Percentiles rank a stretch among this genome's conserved stretches.
These are phyloP conservation scores for Cordilura impudica DNA, from an alignment of 2,888 invertebrate genomes.

Conservation along the genomic window DNA sequence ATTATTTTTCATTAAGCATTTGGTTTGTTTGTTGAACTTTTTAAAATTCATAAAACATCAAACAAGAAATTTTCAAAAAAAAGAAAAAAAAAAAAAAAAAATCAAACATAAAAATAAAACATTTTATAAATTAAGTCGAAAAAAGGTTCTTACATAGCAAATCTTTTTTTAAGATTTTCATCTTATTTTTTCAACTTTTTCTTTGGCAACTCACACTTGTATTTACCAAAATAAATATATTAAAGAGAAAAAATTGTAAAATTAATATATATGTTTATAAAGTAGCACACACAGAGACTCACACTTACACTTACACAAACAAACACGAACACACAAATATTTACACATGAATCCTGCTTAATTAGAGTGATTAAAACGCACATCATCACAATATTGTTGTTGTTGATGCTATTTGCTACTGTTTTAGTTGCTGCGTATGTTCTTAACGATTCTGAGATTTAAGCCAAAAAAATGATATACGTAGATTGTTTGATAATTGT, in stretches of 20 bases:
- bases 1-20: neutral
- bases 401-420: neutral
- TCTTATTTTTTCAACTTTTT: neutral
- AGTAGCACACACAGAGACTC: neutral
- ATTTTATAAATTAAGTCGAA: neutral
- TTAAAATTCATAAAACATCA: slow-evolving; percentile 47
- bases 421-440: slow-evolving; percentile 22
- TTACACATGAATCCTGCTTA: slow-evolving; percentile 44
- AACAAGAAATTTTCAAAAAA: slow-evolving; percentile 17
- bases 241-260: neutral
- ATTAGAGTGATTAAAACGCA: slow-evolving; percentile 46
- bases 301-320: neutral
- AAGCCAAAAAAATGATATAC: slow-evolving; percentile 14
- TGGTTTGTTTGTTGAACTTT: slow-evolving; percentile 2
- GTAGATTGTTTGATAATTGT: neutral
- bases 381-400: slow-evolving; percentile 14
- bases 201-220: neutral
- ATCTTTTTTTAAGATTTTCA: slow-evolving; percentile 19
- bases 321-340: slow-evolving; percentile 22
- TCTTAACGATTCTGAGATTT: slow-evolving; percentile 48
- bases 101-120: neutral
- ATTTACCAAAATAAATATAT: neutral
- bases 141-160: neutral
- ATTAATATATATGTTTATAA: neutral
- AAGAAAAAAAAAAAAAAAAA: neutral